A percentile compares a stretch with the other conserved stretches of the same genome.
Conservation (phyloP, 1,140 invertebrate genomes). For the Mylabris phalerata region DNA sequence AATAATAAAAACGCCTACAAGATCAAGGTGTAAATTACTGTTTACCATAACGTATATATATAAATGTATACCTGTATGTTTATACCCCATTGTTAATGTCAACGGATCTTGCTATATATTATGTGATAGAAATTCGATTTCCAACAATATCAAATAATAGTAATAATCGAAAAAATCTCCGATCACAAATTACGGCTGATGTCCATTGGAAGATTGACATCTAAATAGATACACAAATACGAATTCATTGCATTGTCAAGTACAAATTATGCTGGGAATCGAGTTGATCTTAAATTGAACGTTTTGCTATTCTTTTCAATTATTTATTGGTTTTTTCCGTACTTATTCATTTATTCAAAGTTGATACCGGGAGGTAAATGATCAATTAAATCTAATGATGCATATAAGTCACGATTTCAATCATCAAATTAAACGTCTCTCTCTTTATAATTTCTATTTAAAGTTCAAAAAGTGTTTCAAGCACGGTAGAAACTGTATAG, state of each 20-base stretch:
- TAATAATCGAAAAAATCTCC: too few species aligned
- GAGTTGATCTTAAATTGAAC: too few species aligned
- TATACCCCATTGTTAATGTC: conserved; percentile 11
- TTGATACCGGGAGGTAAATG: conserved; percentile 10
- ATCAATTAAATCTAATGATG: conserved; percentile 15
- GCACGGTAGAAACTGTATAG: background rate
- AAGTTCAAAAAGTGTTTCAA: background rate
- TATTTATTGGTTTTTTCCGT: too few species aligned
- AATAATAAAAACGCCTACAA: conserved; percentile 8
- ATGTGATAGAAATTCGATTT: too few species aligned
- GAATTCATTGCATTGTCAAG: conserved; percentile 15
- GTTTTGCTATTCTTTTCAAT: too few species aligned
- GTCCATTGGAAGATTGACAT: conserved; percentile 23
- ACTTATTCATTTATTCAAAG: too few species aligned
- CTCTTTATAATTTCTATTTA: too few species aligned
- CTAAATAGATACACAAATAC: conserved; percentile 21
- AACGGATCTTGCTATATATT: background rate
- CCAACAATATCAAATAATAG: too few species aligned
- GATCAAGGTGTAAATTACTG: conserved; percentile 12
- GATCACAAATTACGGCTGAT: conserved; percentile 13
- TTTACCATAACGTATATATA: conserved; percentile 3
- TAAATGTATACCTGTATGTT: background rate
- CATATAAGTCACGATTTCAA: background rate
- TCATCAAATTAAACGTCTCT: background rate
- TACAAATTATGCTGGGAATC: too few species aligned